phyloP scores from a whole-genome alignment of 2,888 invertebrate species.

The Oxyscelio sp. region DNA sequence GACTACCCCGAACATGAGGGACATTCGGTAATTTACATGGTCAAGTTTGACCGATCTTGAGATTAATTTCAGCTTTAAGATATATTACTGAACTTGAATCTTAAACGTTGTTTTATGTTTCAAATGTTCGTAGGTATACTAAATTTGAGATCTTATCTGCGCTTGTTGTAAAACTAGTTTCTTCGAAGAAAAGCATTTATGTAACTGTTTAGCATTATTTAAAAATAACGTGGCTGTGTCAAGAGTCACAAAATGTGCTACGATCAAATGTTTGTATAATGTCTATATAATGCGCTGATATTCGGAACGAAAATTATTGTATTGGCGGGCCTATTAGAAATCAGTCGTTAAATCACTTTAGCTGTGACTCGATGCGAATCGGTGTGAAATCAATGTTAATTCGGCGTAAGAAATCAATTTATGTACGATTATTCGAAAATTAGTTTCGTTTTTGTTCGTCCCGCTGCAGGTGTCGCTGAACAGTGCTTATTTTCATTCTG shows the following conservation, averaged over 20 bases:
- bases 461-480: no score
- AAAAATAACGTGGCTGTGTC: constrained; percentile 41
- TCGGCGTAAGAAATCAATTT: no score
- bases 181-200: constrained; percentile 45
- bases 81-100: constrained; percentile 56
- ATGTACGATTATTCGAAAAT: no score
- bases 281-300: neutral
- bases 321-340: no score
- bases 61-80: constrained; percentile 65
- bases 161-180: constrained; percentile 66
- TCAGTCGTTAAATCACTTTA: no score
- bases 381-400: no score
- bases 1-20: constrained; percentile 51
- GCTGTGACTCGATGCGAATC: no score
- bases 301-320: no score
- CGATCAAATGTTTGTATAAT: constrained; percentile 14
- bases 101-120: constrained; percentile 60
- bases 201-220: constrained; percentile 58
- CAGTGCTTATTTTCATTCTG: no score
- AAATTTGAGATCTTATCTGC: constrained; percentile 64
- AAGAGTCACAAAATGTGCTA: constrained; percentile 24
- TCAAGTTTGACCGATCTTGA: constrained; percentile 57
- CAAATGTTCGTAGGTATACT: constrained; percentile 53
- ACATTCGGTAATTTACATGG: constrained; percentile 69
- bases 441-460: no score